Base-by-base conservation (phyloP, 2,888 invertebrate species). In the Azorinus chamasolen region DNA sequence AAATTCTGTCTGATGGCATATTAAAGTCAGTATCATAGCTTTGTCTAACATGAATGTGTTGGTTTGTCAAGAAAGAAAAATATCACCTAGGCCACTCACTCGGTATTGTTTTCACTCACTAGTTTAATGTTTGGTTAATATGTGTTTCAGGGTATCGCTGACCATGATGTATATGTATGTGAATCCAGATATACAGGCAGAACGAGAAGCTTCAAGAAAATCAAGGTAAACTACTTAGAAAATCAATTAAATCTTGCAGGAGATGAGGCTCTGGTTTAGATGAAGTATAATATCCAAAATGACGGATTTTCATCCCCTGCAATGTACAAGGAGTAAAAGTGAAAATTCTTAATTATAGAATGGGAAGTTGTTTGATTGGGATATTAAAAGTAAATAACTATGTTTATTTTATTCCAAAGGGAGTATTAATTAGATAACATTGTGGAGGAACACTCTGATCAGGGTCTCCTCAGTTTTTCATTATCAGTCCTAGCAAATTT, bases 111-210 rank as follows among this genome's bases (percentile, higher is more conserved):
- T 45, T 5, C n/a, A 20, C 45, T 18, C 45, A 45, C 20, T 45
- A 3, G 4, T 18, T 8, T 45, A 45, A 8, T n/a, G 14, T 45
- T n/a, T 50, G 14, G 20, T 20, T 50, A 2, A 8, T 41, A 14
- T 50, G 1, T 39, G 54, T 55, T 50, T 41, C 83, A 93, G 94
- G 96, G 96, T 22, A 96, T 97, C 89, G 95, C 96, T 0, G 97
- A 98, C 79, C 97, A 97, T 90, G 98, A 99, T 93, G 96, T 99
- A 0, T 99, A 96, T 91, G 98, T 99, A 0, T 99, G 99, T 93
- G 99, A 99, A 93, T 98, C 97, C 20, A 95, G 98, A 5, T 99
- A 99, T 93, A 96, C 96, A 85, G 96, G 97, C 0, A 96, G 96
- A 87, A 95, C 95, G 43, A 95, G 97, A 76, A 95, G 96, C 87